Evolutionary conservation across 2,888 invertebrate species (phyloP).

Genomic region (Charanyca ferruginea): DNA sequence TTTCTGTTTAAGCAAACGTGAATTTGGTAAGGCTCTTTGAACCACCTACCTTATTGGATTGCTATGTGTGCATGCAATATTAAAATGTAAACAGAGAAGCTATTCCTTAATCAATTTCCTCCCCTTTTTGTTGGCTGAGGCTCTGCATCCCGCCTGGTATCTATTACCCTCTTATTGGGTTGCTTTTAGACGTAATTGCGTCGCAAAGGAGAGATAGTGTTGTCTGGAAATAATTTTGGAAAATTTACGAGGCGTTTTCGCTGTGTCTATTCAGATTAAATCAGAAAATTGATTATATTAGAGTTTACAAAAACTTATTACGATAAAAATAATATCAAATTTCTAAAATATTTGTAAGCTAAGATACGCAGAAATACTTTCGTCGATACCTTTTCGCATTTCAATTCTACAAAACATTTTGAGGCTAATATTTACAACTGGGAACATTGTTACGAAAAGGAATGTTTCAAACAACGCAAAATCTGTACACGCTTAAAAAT

Average conservation of each 20-base stretch:
- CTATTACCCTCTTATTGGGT: constrained; percentile 44
- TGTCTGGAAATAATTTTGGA: constrained; percentile 44
- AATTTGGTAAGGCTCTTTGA: constrained; percentile 37
- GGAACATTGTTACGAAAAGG: neutral
- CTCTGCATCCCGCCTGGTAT: constrained; percentile 45
- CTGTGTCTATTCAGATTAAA: constrained; percentile 1
- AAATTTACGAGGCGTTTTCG: constrained; percentile 31
- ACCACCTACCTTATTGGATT: constrained; percentile 45
- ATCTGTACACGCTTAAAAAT: constrained; percentile 1
- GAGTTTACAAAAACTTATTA: neutral
- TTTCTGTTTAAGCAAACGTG: constrained; percentile 31
- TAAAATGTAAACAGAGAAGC: constrained; percentile 60
- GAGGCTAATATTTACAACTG: constrained; percentile 3
- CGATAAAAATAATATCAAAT: neutral
- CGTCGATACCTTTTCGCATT: neutral
- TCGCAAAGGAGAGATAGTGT: constrained; percentile 54
- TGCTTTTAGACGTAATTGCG: constrained; percentile 56
- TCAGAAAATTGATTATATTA: neutral
- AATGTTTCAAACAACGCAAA: constrained; percentile 4
- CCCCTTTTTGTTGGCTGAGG: constrained; percentile 56
- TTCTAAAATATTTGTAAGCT: neutral
- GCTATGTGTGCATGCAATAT: constrained; percentile 46
- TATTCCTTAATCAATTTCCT: constrained; percentile 61
- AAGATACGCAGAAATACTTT: neutral
- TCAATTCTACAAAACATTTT: neutral